Base-by-base conservation (phyloP, 1,140 invertebrate species). In the Eupeodes corollae region DNA sequence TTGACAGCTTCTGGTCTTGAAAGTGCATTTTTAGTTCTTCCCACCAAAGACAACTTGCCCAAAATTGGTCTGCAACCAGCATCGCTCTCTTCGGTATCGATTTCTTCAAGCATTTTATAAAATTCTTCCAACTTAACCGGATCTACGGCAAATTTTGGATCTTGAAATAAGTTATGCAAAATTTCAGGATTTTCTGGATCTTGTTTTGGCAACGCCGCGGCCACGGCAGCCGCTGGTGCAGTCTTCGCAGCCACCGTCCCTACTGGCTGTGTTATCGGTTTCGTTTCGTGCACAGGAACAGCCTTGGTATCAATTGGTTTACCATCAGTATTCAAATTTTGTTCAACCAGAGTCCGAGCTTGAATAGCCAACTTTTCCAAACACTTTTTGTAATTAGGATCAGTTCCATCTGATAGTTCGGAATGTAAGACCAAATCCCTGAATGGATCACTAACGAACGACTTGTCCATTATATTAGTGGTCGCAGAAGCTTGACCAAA, bases 21-120 rank as follows among this genome's bases (percentile, higher is more conserved):
- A 39, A 73, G 57, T 2, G 75, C 74, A 16, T 77, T 80, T 62
- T 75, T 77, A 12, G 79, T 79, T 52, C 78, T 63, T 21, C 75
- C 69, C 13, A 74, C 68, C 47, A 78, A 67, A 3, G 77, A 75
- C 2, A 79, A 70, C 50, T 74, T 76, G 6, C 78, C 80, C 26
- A 83, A 62, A 37, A 79, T 59, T 14, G 72, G 70, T 13, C 58
- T 61, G 73, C 71, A 71, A 38, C 74, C 73, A 41, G 74, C 72
- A 58, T 83, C 80, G 58, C 78, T 81, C 57, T 83, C 79, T 55
- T 79, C 82, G 0, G 77, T 76, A 49, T 81, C 78, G 11, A 66
- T 63, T 5, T 68, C 63, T 52, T 71, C 73, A 32, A 71, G 63
- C 56, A 72, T 71, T 53, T 68, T 72, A 41, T 71, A 56, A 41